Evolutionary conservation across 2,888 invertebrate species (phyloP), one percentile per base, ranked within the genome.

Genomic region (Macaria liturata): DNA sequence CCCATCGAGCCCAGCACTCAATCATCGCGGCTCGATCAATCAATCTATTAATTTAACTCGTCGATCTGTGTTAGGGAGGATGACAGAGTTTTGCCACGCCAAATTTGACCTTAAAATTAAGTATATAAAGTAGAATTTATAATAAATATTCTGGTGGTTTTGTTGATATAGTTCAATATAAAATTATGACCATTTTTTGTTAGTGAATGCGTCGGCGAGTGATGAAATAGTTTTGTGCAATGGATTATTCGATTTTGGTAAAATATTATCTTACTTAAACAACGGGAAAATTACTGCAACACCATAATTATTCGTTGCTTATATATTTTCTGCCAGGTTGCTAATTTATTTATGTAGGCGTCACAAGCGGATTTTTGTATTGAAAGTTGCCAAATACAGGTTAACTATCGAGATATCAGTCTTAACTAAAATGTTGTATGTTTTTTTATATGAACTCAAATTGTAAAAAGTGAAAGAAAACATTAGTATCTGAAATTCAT

Each of bases 11-110:
- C 46, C 51, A 51, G 43, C 50, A 43, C 37, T 59, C 50, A 59
- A 59, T 59, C 57, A 50, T 47, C 49, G 32, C 50, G 39, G 44
- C 47, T 46, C 50, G 46, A 46, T 50, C 46, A 56, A 48, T 59
- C 50, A 51, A 54, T 54, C 51, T 40, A 54, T 54, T 34, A 39
- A 46, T 48, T 50, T 44, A 54, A 43, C 59, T 40, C 42, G 45
- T 54, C 46, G n/a, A 30, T 49, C 37, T 43, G 32, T 2, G 46
- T 49, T 46, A 30, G 46, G 3, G 3, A 4, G 3, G 32, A 44
- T 44, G 37, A 47, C 30, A 42, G 5, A 32, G 32, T 20, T 39
- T 32, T n/a, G 0, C 0, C 9, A 32, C 3, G 34, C 4, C 5
- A 6, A 37, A 1, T 37, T 6, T 7, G 34, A 37, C 34, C 34